Evolutionary conservation across 2,888 invertebrate species (phyloP).

Genomic region (Drosophila subquinaria): DNA sequence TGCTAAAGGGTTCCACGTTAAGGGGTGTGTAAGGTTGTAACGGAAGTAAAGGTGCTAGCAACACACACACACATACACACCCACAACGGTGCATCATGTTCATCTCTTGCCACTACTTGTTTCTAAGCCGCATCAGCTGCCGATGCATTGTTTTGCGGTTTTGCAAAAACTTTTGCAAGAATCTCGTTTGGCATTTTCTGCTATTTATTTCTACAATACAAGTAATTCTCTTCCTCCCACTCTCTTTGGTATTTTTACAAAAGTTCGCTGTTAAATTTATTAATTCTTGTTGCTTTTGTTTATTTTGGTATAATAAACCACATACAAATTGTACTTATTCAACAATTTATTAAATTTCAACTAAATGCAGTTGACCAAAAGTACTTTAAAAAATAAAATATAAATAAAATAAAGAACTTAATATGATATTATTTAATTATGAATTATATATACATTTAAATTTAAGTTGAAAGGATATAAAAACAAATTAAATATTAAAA

Average conservation of each 20-base stretch:
- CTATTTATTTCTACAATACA: background rate
- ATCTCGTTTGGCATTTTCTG: slow-evolving; percentile 18
- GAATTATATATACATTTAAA: too few species aligned
- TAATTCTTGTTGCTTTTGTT: background rate
- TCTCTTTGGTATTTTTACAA: background rate
- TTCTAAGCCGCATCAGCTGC: slow-evolving; percentile 34
- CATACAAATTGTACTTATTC: background rate
- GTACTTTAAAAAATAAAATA: too few species aligned
- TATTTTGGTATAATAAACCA: background rate
- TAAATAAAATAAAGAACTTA: too few species aligned
- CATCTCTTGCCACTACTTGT: background rate
- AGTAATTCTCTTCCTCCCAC: background rate
- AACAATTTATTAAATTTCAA: too few species aligned
- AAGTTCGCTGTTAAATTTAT: background rate
- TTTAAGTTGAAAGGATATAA: too few species aligned
- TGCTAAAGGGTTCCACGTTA: background rate
- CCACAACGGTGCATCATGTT: slow-evolving; percentile 4
- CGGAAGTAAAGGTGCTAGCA: slow-evolving; percentile 7
- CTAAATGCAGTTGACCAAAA: too few species aligned
- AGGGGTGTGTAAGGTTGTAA: too few species aligned
- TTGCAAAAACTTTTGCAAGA: slow-evolving; percentile 30
- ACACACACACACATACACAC: background rate
- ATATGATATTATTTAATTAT: too few species aligned
- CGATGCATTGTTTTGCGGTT: slow-evolving; percentile 50
- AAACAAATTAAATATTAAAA: too few species aligned